These are phyloP conservation scores for Amblyraja radiata DNA, from an alignment of 2,797 vertebrate genomes.

Conservation along the genomic window DNA sequence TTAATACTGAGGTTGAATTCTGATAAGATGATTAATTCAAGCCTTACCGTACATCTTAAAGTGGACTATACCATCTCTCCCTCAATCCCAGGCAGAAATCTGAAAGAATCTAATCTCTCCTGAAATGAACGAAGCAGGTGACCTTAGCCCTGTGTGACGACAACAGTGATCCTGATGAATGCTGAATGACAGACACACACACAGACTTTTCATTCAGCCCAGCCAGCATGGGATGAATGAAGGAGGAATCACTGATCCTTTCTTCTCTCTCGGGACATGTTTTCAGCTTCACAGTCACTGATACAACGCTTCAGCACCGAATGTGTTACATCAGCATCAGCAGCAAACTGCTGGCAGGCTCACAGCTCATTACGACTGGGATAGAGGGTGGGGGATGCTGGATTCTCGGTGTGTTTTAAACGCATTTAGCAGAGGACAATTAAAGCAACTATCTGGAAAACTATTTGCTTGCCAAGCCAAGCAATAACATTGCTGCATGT, in stretches of 20 bases:
- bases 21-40: constrained; percentile 6
- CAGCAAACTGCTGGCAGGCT: background rate
- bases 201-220: background rate
- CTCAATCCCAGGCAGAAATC: constrained; percentile 10
- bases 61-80: constrained; percentile 15
- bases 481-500: background rate
- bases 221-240: constrained; percentile 24
- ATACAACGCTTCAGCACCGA: constrained; percentile 4
- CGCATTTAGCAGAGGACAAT: background rate
- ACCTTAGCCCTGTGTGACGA: background rate
- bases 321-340: constrained; percentile 20
- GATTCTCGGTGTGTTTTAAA: constrained; percentile 1
- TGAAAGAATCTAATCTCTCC: constrained; percentile 20
- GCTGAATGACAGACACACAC: constrained; percentile 8
- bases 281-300: background rate
- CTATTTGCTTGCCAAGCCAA: background rate
- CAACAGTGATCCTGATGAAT: background rate
- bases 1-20: background rate
- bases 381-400: background rate
- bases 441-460: background rate
- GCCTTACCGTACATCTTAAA: constrained; percentile 30
- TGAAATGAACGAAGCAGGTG: background rate
- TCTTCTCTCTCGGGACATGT: constrained; percentile 19
- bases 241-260: constrained; percentile 14
- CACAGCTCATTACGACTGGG: background rate